These are phyloP conservation scores for Diadema setosum DNA, from an alignment of 35 echinoderm and acorn worm species.

Conservation along the genomic window DNA sequence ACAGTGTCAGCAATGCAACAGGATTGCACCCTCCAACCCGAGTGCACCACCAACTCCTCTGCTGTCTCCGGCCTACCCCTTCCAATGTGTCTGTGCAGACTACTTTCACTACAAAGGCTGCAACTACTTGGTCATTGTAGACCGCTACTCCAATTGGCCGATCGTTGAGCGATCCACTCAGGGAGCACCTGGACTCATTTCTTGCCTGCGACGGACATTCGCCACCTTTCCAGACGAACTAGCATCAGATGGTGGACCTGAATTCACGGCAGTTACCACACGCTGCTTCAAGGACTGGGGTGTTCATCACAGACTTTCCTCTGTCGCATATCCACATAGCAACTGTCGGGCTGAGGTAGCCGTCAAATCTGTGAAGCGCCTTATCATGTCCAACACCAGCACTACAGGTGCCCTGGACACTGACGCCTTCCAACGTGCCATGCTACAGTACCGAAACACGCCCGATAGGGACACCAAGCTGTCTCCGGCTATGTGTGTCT, in stretches of 20 bases:
- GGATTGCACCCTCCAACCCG: constrained; percentile 5
- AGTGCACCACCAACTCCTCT: not conserved
- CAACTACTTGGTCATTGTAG: constrained; percentile 13
- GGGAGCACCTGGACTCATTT: constrained; percentile 23
- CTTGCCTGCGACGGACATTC: constrained; percentile 16
- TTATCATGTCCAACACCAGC: not conserved
- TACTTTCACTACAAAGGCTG: constrained; percentile 38
- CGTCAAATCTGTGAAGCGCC: not conserved
- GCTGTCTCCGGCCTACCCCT: not conserved
- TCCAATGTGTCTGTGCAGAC: constrained; percentile 26
- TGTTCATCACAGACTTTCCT: not conserved
- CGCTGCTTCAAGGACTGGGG: not conserved
- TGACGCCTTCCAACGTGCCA: not conserved
- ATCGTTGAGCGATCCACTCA: not conserved
- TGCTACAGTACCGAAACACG: not conserved
- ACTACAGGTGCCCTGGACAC: not conserved
- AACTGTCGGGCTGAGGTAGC: not conserved
- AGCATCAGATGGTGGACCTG: no score
- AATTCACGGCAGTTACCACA: not conserved
- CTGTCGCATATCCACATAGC: not conserved
- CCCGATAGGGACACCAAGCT: not conserved
- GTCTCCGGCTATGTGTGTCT: not conserved
- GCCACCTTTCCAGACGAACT: constrained; percentile 34
- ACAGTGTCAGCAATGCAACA: constrained; percentile 6
- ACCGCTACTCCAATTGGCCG: constrained; percentile 21